Conservation (phyloP, 2,113 vertebrate genomes). For the Lampris megalopsis region DNA sequence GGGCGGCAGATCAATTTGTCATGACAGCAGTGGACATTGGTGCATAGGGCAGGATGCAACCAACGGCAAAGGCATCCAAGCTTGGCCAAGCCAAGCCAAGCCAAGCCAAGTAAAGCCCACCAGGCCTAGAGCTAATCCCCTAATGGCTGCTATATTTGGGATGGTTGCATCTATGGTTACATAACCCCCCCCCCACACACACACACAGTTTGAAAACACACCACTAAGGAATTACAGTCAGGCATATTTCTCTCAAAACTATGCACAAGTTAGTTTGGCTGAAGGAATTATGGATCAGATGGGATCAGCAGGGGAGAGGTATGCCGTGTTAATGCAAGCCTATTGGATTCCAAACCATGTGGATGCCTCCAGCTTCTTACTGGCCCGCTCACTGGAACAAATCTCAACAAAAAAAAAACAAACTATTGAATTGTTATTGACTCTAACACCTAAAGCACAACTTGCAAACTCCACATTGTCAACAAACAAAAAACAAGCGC, state of each 20-base stretch:
- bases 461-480: not conserved
- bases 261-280: not conserved
- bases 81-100: slow-evolving; percentile 46
- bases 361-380: not conserved
- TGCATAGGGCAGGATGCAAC: slow-evolving; percentile 37
- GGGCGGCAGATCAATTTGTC: slow-evolving; percentile 15
- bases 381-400: not conserved
- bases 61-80: slow-evolving; percentile 60
- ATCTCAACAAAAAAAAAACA: not conserved
- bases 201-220: slow-evolving; percentile 40
- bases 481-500: not conserved
- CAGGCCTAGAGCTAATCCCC: slow-evolving; percentile 77
- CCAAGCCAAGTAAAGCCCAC: slow-evolving; percentile 50
- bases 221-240: slow-evolving; percentile 53
- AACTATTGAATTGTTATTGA: not conserved
- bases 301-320: not conserved
- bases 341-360: not conserved
- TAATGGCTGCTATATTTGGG: slow-evolving; percentile 83
- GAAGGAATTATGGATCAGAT: slow-evolving; percentile 34
- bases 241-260: slow-evolving; percentile 15
- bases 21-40: slow-evolving; percentile 42
- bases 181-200: slow-evolving; percentile 65
- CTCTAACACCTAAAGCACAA: not conserved
- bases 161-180: slow-evolving; percentile 70
- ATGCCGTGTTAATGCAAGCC: not conserved